Evolutionary conservation across 2,888 invertebrate species (phyloP), one percentile per base, ranked within the genome.

Genomic region (Limenitis camilla): DNA sequence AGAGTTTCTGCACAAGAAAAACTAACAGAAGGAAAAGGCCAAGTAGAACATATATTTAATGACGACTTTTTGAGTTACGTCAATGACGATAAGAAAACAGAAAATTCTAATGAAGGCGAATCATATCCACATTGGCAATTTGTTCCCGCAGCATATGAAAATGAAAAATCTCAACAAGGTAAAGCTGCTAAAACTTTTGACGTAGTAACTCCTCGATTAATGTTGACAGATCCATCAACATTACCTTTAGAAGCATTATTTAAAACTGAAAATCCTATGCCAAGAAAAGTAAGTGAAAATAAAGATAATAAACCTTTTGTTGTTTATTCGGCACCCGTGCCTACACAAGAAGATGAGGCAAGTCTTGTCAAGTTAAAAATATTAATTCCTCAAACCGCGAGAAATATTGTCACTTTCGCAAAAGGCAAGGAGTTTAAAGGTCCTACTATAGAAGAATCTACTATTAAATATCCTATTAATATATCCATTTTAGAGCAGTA

Each of bases 171-270:
- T 7, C 67, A 63, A 55, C 60, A 68, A 39, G 66, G 66, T n/a
- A 76, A 72, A 61, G 65, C 66, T 5, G 72, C 71, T 0, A 78
- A 78, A 58, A 75, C 60, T 54, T 81, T 77, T 53, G 84, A 89
- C 59, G 68, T 81, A 36, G 72, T 83, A 1, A 85, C 86, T 5
- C 83, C 82, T 7, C 77, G 81, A 36, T 69, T 74, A 2, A 72
- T 76, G 67, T 59, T 69, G 1, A 82, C 76, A 6, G 90, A 92
- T 71, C 89, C 91, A 1, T 92, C 92, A 0, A 93, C 92, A 1
- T 88, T 93, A 58, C 79, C 93, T 8, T 72, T 93, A 58, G 91
- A 93, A 78, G 91, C 89, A 2, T 75, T 93, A 6, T 93, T 93
- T 64, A 89, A 90, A 69, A 88, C 88, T 51, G 81, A 89, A 67